Evolutionary conservation across 1,140 invertebrate genomes (phyloP).

Genomic region (Glomeris maerens): DNA sequence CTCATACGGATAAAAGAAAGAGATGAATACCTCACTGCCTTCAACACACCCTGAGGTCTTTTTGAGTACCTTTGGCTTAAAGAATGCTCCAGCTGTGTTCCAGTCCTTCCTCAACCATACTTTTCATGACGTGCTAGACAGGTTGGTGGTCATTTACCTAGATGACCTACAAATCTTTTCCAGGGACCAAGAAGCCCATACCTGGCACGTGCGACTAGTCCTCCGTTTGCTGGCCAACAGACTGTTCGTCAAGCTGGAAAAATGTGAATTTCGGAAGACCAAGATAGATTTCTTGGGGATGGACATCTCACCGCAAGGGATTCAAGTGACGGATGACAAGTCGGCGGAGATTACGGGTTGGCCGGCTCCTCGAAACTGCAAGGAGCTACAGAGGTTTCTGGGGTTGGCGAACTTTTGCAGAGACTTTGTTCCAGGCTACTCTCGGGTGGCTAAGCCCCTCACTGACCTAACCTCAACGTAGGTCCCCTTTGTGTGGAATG

Average conservation of each 20-base stretch:
- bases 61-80: background rate
- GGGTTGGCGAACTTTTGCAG: conserved; percentile 28
- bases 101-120: background rate
- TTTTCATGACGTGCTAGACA: background rate
- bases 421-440: conserved; percentile 23
- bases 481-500: background rate
- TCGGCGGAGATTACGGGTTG: conserved; percentile 6
- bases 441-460: conserved; percentile 15
- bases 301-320: background rate
- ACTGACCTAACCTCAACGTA: conserved; percentile 4
- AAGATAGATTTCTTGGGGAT: conserved; percentile 9
- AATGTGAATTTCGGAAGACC: conserved; percentile 6
- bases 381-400: conserved; percentile 21
- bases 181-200: background rate
- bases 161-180: conserved; percentile 8
- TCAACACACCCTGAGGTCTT: background rate
- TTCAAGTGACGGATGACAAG: conserved; percentile 2
- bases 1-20: background rate
- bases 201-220: conserved; percentile 1
- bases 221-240: conserved; percentile 1
- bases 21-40: background rate
- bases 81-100: background rate
- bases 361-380: conserved; percentile 11
- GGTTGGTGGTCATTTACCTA: background rate
- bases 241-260: conserved; percentile 9